A percentile compares a stretch with the other conserved stretches of the same genome.
Evolutionary conservation across 2,888 invertebrate genomes (phyloP).

Genomic region (Ophioninae sp.): DNA sequence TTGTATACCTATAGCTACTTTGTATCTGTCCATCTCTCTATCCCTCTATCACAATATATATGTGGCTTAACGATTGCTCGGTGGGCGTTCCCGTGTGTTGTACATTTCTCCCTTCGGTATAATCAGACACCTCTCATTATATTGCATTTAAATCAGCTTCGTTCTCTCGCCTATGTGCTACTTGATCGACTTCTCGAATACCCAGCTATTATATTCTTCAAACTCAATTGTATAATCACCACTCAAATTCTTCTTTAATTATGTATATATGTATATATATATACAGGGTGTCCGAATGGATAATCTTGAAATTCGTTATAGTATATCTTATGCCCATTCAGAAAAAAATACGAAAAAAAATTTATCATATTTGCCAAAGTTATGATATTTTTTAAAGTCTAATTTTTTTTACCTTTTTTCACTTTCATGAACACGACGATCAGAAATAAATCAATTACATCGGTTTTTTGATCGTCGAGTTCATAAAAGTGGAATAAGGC

Average conservation of each 20-base stretch:
- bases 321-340: too few species aligned
- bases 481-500: too few species aligned
- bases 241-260: constrained; percentile 35
- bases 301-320: too few species aligned
- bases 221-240: constrained; percentile 73
- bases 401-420: too few species aligned
- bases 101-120: constrained; percentile 58
- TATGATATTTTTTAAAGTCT: too few species aligned
- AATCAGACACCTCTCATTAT: constrained; percentile 66
- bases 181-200: constrained; percentile 72
- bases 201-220: constrained; percentile 74
- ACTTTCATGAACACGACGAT: too few species aligned
- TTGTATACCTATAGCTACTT: neutral
- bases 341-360: too few species aligned
- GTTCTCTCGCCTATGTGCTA: constrained; percentile 49
- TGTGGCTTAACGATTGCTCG: constrained; percentile 27
- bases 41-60: neutral
- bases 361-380: too few species aligned
- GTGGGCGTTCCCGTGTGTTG: constrained; percentile 55
- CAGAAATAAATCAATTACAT: too few species aligned
- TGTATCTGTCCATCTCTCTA: neutral
- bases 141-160: constrained; percentile 65
- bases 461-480: too few species aligned
- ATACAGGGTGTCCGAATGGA: too few species aligned
- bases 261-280: constrained; percentile 7